Base-by-base conservation (phyloP, 2,113 vertebrate species). In the Rhegmatorhina hoffmannsi region DNA sequence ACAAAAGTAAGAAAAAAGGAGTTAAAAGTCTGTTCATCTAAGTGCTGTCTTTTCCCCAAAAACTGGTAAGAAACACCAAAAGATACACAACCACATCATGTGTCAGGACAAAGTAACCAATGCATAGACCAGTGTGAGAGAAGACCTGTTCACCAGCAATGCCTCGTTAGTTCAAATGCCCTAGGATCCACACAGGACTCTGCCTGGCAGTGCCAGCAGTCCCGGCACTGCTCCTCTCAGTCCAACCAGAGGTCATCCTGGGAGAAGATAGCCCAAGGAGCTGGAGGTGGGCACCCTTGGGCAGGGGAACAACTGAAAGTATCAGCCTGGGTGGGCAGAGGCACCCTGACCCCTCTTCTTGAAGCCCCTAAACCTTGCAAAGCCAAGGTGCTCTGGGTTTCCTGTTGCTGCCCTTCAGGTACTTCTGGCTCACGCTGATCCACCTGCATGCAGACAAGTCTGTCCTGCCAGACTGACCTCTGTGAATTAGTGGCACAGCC, bases 381-480 rank as follows among this genome's bases (percentile, higher is more conserved):
- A 80, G n/a, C 19, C 52, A 44, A 23, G 8, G n/a, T 28, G 31
- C 43, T 43, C 13, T 5, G 9, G 28, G 28, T 33, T 53, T 66
- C 21, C 36, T 3, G 7, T 2, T 58, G 34, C 29, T 34, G 6
- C 50, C 19, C 60, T 53, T 28, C 44, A 40, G 0, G 0, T 5
- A 59, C 3, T 16, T 21, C 31, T 18, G n/a, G n/a, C 20, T 55
- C 25, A 17, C 1, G 6, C 24, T 33, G 2, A 17, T 13, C 17
- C 36, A 53, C 31, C 24, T 13, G 7, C 26, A 18, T 0, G 8
- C 43, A n/a, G 24, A 36, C 15, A 5, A 10, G 9, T n/a, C 44
- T 24, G 21, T 43, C 8, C 40, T 29, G 28, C 38, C 18, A 33
- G 16, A 14, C 38, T 16, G 10, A 31, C 10, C 28, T 43, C 76